phyloP scores from a whole-genome alignment of 1,140 invertebrate species.

The Steinernema feltiae region DNA sequence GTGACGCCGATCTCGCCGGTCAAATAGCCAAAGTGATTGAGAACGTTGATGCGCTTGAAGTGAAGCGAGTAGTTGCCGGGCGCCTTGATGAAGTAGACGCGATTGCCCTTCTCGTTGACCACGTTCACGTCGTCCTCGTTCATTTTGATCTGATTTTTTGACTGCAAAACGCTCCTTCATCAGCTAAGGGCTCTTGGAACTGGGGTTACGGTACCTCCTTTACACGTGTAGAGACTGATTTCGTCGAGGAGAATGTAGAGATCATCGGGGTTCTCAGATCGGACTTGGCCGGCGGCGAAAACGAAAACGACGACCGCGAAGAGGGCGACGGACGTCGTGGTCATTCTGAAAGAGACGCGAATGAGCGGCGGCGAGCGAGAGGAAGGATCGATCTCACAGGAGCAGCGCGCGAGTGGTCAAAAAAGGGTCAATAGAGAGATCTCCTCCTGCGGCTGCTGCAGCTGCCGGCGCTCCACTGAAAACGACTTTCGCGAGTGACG shows the following conservation, averaged over 20 bases:
- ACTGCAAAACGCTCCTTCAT: constrained; percentile 40
- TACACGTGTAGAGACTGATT: constrained; percentile 53
- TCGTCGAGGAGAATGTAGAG: constrained; percentile 54
- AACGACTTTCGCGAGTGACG: not conserved
- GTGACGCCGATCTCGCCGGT: constrained; percentile 56
- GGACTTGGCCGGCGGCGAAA: not conserved
- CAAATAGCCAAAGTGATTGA: constrained; percentile 51
- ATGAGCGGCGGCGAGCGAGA: not conserved
- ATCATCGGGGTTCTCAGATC: constrained; percentile 37
- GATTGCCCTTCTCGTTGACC: constrained; percentile 54
- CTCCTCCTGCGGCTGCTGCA: not conserved
- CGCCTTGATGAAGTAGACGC: constrained; percentile 54
- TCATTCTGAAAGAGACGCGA: not conserved
- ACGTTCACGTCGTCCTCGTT: constrained; percentile 55
- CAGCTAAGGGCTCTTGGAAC: not conserved
- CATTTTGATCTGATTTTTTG: constrained; percentile 56
- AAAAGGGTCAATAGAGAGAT: not conserved
- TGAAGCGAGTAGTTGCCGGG: constrained; percentile 55
- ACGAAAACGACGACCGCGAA: not conserved
- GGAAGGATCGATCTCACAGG: not conserved
- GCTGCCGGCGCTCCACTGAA: not conserved
- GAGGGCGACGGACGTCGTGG: not conserved
- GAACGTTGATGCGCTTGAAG: constrained; percentile 52
- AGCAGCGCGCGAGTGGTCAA: not conserved
- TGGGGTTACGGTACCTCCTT: constrained; percentile 46